Evolutionary conservation across 2,888 invertebrate genomes (phyloP).

Genomic region (Nemotelus pantherinus): DNA sequence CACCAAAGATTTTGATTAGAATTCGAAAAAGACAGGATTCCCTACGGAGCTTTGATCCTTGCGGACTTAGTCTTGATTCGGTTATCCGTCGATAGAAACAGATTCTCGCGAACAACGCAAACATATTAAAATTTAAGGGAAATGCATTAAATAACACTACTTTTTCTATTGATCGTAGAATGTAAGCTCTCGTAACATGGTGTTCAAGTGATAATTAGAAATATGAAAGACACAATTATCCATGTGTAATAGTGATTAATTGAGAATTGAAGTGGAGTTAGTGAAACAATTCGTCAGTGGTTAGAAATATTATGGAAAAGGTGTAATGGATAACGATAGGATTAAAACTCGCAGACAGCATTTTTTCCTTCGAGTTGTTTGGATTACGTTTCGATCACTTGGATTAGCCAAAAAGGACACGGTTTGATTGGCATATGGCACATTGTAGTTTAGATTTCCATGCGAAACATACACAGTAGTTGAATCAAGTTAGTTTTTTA

Average conservation of each 20-base stretch:
- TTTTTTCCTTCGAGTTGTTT: conserved; percentile 46
- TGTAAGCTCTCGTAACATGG: too few relatives aligned
- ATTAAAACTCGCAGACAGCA: conserved; percentile 8
- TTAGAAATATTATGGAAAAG: conserved; percentile 31
- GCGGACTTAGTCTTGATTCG: conserved; percentile 42
- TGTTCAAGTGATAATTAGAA: too few relatives aligned
- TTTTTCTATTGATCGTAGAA: too few relatives aligned
- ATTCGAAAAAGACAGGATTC: conserved; percentile 50
- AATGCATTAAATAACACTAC: too few relatives aligned
- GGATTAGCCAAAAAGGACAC: conserved; percentile 48
- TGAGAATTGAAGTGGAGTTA: background rate
- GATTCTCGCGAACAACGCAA: conserved; percentile 2
- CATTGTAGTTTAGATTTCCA: conserved; percentile 21
- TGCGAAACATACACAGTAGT: conserved; percentile 24
- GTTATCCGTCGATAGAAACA: conserved; percentile 36
- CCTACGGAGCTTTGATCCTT: conserved; percentile 28
- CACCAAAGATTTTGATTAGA: conserved; percentile 52
- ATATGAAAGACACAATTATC: background rate
- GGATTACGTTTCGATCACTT: conserved; percentile 49
- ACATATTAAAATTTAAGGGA: too few relatives aligned
- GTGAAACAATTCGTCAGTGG: background rate
- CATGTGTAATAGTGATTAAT: background rate
- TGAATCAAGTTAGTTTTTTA: conserved; percentile 26
- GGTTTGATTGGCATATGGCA: conserved; percentile 43
- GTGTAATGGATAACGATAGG: conserved; percentile 36